These are phyloP conservation scores for Drosophila austrosaltans DNA, from an alignment of 2,888 invertebrate genomes.

Conservation along the genomic window DNA sequence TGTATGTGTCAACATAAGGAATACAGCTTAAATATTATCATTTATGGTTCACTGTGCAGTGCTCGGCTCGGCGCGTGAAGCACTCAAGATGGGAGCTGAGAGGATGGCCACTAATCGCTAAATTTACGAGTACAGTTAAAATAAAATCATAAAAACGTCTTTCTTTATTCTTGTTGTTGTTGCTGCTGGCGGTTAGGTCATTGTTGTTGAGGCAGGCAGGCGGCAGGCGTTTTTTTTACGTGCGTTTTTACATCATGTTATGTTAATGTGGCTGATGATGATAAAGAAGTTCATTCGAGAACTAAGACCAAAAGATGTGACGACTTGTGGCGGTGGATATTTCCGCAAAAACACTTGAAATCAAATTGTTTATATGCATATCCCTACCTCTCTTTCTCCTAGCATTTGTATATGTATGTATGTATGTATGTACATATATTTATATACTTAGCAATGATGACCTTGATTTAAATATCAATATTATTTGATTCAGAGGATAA, in stretches of 20 bases:
- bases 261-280: not conserved
- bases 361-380: not conserved
- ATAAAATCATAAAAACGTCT: constrained; percentile 73
- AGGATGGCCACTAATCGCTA: constrained; percentile 69
- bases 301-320: not conserved
- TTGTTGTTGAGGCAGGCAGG: constrained; percentile 7
- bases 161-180: constrained; percentile 38
- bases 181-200: constrained; percentile 37
- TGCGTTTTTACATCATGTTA: constrained; percentile 8
- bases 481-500: too few species aligned
- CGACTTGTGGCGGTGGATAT: not conserved
- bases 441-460: not conserved
- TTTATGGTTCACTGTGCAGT: not conserved
- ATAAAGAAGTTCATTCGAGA: not conserved
- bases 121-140: constrained; percentile 79
- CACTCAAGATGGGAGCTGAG: constrained; percentile 54
- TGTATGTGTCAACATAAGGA: too few species aligned
- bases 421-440: not conserved
- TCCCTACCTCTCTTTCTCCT: too few species aligned
- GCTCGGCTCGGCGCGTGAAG: constrained; percentile 62
- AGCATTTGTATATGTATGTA: too few species aligned
- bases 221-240: not conserved
- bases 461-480: too few species aligned
- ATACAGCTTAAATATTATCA: too few species aligned
- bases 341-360: constrained; percentile 2